Base-by-base conservation (phyloP, 2,113 vertebrate genomes). In the Cyprinus carpio region DNA sequence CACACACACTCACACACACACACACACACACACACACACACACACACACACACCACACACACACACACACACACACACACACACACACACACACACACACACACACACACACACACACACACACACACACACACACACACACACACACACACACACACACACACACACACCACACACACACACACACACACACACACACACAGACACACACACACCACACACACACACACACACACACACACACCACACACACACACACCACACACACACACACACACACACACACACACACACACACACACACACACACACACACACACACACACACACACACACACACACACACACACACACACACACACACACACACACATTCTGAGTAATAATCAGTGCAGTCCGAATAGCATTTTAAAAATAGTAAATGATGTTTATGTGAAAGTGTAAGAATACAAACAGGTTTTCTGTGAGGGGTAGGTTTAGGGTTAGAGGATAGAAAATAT, bases 311-410 rank as follows among this genome's bases (percentile, higher is more conserved):
- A 58, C 56, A 58, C 18, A 58, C 56, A 58, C 20, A 58, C 54
- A n/a, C 56, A 60, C 20, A 60, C 56, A 58, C 20, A 58, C 56
- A 58, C 18, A 58, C 56, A 58, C 20, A 58, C 54, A n/a, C 56
- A 60, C 20, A 60, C 56, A 91, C 1, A 10, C 15, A 60, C 56
- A n/a, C 56, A n/a, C 56, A 9, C 18, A 58, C 56, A 58, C 20
- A 58, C 54, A n/a, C 56, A 60, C 20, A 60, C 56, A 58, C 20
- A 58, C 56, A 58, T 58, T n/a, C 2, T 58, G 56, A 58, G 56
- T 58, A 3, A 58, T 58, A n/a, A 58, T 3, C 56, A 58, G 18
- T 56, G 54, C 6, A 20, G 56, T 23, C 8, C 0, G 23, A 58
- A 10, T 9, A 58, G 20, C 5, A 13, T 67, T 43, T 34, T 34